phyloP scores from a whole-genome alignment of 2,113 vertebrate genomes.

The Zosterops borbonicus region DNA sequence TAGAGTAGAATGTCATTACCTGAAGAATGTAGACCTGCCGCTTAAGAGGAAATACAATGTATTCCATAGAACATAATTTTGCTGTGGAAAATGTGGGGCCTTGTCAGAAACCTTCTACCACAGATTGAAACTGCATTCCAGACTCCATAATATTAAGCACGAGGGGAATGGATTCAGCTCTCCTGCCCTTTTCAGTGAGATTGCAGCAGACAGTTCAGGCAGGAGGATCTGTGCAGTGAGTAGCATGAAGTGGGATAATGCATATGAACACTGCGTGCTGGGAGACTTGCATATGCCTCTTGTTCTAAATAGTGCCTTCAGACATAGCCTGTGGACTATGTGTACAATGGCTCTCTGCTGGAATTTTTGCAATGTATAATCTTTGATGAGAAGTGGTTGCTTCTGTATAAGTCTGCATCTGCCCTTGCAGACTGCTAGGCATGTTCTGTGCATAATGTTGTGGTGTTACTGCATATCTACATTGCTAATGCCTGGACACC shows the following conservation, averaged over 20 bases:
- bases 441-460: not conserved
- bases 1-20: not conserved
- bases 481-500: not conserved
- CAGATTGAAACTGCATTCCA: not conserved
- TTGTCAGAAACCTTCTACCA: constrained; percentile 7
- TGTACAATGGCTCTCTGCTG: constrained; percentile 24
- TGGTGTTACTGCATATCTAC: not conserved
- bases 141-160: not conserved
- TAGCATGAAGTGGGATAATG: constrained; percentile 55
- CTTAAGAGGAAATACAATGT: not conserved
- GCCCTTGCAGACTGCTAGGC: not conserved
- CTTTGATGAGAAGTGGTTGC: not conserved
- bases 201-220: constrained; percentile 59
- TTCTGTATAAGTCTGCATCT: not conserved
- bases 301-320: constrained; percentile 49
- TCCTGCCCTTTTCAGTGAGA: constrained; percentile 25
- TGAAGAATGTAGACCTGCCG: not conserved
- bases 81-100: not conserved
- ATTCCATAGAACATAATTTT: not conserved
- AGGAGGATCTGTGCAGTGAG: constrained; percentile 47
- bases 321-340: constrained; percentile 16
- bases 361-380: not conserved
- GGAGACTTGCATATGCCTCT: constrained; percentile 32
- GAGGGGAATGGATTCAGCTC: constrained; percentile 17
- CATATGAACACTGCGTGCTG: constrained; percentile 48